Evolutionary conservation across 2,113 vertebrate species (phyloP), one percentile per base, ranked within the genome.

Genomic region (Cinclus mexicanus): DNA sequence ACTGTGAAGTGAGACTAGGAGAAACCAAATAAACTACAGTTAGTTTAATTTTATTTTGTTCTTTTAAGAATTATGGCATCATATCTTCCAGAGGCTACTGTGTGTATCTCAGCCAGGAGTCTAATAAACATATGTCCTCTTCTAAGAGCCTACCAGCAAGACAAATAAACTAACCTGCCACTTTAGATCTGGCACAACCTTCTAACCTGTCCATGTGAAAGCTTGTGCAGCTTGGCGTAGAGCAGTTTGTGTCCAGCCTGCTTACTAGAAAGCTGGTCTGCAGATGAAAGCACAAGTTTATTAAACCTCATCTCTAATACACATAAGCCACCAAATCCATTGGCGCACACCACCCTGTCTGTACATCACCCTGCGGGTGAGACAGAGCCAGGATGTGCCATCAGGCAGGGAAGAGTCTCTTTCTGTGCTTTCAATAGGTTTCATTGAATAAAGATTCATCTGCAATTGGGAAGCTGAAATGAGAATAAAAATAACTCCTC

Each of bases 401-500:
- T 17, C 52, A 67, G 53, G 42, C 31, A 35, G 31, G 47, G 24
- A 81, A 68, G 8, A 71, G 37, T 81, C 47, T 82, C 19, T 50
- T 68, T 71, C n/a, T 69, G 44, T 89, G 85, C 71, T 68, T 88
- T 81, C 87, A 84, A 83, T 94, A 90, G 85, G 64, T 90, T 84
- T 97, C 77, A 72, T 57, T 93, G 63, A 75, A 95, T 60, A 95
- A 88, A 85, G 33, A 46, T 61, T 95, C 77, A 56, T 37, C 71
- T 55, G 71, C 70, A 92, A 29, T 23, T 92, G 94, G 87, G 75
- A 94, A 93, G 95, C 95, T 95, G 91, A 55, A 96, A 94, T 35
- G 47, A 37, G 70, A 96, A 84, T 95, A 95, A 96, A 97, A 95
- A 93, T 22, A 15, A 82, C 94, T 96, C 67, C 91, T 83, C 5